A percentile compares a stretch with the other conserved stretches of the same genome.
These are phyloP conservation scores for Troilus luridus DNA, from an alignment of 2,888 invertebrate genomes.

Conservation along the genomic window DNA sequence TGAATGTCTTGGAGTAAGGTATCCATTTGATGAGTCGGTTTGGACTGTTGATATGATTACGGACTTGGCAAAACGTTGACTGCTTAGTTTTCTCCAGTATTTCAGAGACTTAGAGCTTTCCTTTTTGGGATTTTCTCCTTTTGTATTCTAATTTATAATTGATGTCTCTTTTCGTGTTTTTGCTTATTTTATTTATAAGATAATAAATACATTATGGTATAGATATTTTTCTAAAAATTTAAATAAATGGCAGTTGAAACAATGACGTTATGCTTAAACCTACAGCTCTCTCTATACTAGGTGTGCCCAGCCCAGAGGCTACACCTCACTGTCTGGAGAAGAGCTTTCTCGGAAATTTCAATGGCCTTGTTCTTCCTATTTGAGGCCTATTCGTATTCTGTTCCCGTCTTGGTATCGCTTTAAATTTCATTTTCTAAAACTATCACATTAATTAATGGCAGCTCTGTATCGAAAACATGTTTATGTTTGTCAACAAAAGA, in stretches of 20 bases:
- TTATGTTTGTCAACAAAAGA: not conserved
- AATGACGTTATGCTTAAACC: not conserved
- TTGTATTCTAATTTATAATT: no score
- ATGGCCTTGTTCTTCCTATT: slow-evolving; percentile 3
- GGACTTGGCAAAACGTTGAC: no score
- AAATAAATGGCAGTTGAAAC: not conserved
- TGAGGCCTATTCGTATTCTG: not conserved
- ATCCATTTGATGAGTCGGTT: no score
- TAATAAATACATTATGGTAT: no score
- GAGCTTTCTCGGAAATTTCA: slow-evolving; percentile 32
- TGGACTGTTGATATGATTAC: no score
- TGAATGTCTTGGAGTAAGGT: no score
- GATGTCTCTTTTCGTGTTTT: no score
- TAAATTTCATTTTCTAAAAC: not conserved
- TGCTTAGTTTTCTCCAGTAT: no score
- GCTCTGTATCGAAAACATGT: not conserved
- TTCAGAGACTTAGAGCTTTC: no score
- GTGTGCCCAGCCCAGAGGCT: not conserved
- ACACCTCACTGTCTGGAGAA: not conserved
- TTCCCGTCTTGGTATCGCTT: not conserved
- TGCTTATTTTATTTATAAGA: no score
- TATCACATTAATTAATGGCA: not conserved
- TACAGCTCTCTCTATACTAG: not conserved
- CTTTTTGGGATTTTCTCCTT: no score
- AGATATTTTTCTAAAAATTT: no score